A percentile compares a stretch with the other conserved stretches of the same genome.
Evolutionary conservation across 2,113 vertebrate genomes (phyloP).

Genomic region (Thymallus thymallus): DNA sequence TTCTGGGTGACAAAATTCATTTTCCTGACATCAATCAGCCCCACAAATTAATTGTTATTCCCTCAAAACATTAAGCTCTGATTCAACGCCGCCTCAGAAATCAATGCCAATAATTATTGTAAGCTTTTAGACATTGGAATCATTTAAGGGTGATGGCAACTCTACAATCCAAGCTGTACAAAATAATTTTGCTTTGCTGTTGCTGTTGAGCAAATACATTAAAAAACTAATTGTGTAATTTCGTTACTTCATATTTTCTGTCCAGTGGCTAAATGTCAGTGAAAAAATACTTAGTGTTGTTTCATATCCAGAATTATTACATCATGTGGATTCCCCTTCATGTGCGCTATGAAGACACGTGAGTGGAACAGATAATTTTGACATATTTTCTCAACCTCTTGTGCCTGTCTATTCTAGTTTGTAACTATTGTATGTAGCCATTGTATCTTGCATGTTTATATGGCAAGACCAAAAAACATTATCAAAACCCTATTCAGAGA

Average conservation of each 20-base stretch:
- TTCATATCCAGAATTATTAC: background rate
- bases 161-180: conserved; percentile 50
- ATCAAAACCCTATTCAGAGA: too few relatives aligned
- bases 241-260: background rate
- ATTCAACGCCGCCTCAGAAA: conserved; percentile 60
- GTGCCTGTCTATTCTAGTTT: too few relatives aligned
- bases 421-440: too few relatives aligned
- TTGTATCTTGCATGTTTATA: too few relatives aligned
- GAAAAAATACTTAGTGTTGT: too few relatives aligned
- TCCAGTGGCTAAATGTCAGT: background rate
- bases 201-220: background rate
- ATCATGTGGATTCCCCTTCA: too few relatives aligned
- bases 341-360: too few relatives aligned
- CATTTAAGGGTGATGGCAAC: conserved; percentile 57
- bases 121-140: conserved; percentile 53
- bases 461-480: too few relatives aligned
- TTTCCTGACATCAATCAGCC: conserved; percentile 62
- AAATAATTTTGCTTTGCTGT: conserved; percentile 29
- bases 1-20: conserved; percentile 54
- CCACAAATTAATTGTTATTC: conserved; percentile 67
- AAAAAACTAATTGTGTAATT: conserved; percentile 1
- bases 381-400: too few relatives aligned
- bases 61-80: conserved; percentile 61
- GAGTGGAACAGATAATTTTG: too few relatives aligned
- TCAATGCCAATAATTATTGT: conserved; percentile 66